Evolutionary conservation across 1,140 invertebrate genomes (phyloP).

Genomic region (Limonius californicus): DNA sequence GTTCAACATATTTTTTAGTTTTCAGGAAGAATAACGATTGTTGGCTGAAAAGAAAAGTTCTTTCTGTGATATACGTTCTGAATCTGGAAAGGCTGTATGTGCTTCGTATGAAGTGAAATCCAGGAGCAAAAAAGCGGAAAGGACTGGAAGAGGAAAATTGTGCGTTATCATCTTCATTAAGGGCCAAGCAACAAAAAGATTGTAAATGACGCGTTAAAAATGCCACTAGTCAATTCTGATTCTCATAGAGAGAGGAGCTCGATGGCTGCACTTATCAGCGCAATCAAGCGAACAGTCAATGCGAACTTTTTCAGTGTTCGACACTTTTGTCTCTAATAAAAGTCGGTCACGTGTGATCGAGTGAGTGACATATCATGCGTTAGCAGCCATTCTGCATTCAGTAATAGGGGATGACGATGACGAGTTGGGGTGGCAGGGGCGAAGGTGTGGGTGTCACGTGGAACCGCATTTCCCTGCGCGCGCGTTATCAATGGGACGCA

Average conservation of each 20-base stretch:
- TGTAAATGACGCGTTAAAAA: slow-evolving; percentile 13
- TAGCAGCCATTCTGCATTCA: slow-evolving; percentile 36
- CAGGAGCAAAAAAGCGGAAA: no score
- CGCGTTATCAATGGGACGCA: slow-evolving; percentile 28
- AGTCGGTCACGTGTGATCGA: slow-evolving; percentile 45
- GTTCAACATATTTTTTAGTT: no score
- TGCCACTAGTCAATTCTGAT: slow-evolving; percentile 10
- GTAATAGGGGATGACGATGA: slow-evolving; percentile 16
- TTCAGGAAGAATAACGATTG: no score
- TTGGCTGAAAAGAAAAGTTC: no score
- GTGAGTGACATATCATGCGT: slow-evolving; percentile 43
- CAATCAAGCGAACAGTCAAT: slow-evolving; percentile 19
- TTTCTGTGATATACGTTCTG: no score
- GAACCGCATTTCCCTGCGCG: slow-evolving; percentile 29
- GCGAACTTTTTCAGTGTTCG: slow-evolving; percentile 31
- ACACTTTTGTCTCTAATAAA: slow-evolving; percentile 45
- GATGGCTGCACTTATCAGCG: slow-evolving; percentile 17
- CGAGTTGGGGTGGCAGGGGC: not conserved
- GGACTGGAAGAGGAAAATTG: not conserved
- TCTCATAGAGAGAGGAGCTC: slow-evolving; percentile 2
- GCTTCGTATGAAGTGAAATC: no score
- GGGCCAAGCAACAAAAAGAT: not conserved
- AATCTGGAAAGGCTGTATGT: no score
- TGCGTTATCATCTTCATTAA: not conserved
- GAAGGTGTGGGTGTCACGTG: slow-evolving; percentile 21